Evolutionary conservation across 2,797 vertebrate genomes (phyloP), one percentile per base, ranked within the genome.

Genomic region (Enoplosus armatus): DNA sequence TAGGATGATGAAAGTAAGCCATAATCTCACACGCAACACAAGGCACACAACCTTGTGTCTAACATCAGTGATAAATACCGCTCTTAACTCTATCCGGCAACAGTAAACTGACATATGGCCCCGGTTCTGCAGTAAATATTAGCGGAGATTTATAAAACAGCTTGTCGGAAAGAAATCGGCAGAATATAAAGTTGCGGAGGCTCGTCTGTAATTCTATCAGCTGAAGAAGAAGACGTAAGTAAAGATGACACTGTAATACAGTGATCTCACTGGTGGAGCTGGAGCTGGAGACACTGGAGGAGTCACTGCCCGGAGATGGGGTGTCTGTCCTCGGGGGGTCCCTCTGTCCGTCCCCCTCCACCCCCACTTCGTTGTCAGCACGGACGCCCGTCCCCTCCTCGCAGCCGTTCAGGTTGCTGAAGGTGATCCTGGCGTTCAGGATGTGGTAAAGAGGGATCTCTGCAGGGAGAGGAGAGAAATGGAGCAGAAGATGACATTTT

Each of bases 381-480:
- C 85, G 84, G n/a, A 39, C 33, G 20, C 95, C 90, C 0, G 92
- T 92, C 0, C 96, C 96, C 81, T 99, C 98, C 1, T 98, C 97
- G 0, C 98, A 98, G 90, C 97, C 97, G 0, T 99, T 99, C 89
- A 99, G 95, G 95, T 99, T 99, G 69, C 97, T 97, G 0, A 99
- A 99, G 76, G 98, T 99, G 94, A 99, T 99, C 85, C 98, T 97
- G 56, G 98, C 98, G 0, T 99, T 99, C 50, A 99, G 96, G 91
- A 99, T 97, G 91, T 99, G 98, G 91, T 99, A 99, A 88, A 99
- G 96, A 9, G 98, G 98, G 87, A 99, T 99, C 93, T 99, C 98
- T 99, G 94, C 22, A 47, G 72, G 77, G n/a, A 50, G 39, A 0
- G 54, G n/a, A 71, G 22, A 55, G 18, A 35, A 39, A 67, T 2